Evolutionary conservation across 1,140 invertebrate species (phyloP).

Genomic region (Archegozetes longisetosus): DNA sequence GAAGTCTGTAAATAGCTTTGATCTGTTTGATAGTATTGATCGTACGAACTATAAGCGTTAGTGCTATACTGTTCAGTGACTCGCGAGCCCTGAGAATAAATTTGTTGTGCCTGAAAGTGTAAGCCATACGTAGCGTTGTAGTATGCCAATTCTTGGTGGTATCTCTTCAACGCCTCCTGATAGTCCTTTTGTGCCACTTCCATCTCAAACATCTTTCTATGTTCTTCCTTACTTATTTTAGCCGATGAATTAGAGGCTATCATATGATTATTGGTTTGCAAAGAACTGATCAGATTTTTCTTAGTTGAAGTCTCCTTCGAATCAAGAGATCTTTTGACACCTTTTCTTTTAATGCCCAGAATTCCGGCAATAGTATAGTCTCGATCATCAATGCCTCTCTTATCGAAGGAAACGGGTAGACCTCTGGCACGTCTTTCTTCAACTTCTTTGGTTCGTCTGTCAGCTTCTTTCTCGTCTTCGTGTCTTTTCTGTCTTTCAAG

Average conservation of each 20-base stretch:
- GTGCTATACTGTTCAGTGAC: background rate
- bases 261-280: background rate
- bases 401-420: background rate
- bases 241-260: background rate
- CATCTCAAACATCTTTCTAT: constrained; percentile 55
- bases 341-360: constrained; percentile 4
- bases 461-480: constrained; percentile 74
- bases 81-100: background rate
- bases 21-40: background rate
- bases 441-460: constrained; percentile 17
- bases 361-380: constrained; percentile 11
- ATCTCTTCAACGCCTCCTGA: constrained; percentile 20
- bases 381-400: constrained; percentile 2
- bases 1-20: background rate
- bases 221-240: constrained; percentile 40
- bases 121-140: background rate
- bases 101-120: background rate
- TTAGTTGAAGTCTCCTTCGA: background rate
- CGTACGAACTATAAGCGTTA: background rate
- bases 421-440: constrained; percentile 13
- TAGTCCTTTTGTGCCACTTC: constrained; percentile 48
- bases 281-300: background rate
- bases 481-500: constrained; percentile 84
- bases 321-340: constrained; percentile 5
- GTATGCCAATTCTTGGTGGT: constrained; percentile 6